A percentile compares a stretch with the other conserved stretches of the same genome.
Conservation (phyloP, 2,888 invertebrate species). For the Melieria omissa region DNA sequence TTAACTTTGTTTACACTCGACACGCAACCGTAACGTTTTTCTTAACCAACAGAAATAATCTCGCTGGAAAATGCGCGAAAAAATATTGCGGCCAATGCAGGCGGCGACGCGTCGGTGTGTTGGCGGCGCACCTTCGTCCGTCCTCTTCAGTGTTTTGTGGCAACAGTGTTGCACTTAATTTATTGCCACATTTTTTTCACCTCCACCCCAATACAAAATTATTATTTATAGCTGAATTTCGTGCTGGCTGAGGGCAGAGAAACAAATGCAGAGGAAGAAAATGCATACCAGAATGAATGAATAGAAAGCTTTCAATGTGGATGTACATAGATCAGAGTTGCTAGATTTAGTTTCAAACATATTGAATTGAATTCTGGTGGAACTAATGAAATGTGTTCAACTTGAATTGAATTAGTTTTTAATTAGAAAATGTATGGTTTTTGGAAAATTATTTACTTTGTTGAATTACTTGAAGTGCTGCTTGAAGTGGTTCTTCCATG, state of each 20-base stretch:
- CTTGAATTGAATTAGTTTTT: too few species aligned
- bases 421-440: too few species aligned
- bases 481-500: too few species aligned
- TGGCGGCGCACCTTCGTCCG: neutral
- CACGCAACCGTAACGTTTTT: slow-evolving; percentile 23
- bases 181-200: slow-evolving; percentile 30
- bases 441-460: too few species aligned
- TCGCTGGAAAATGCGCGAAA: neutral
- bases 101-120: neutral
- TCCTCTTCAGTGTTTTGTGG: slow-evolving; percentile 12
- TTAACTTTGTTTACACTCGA: slow-evolving; percentile 28
- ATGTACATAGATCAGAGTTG: neutral
- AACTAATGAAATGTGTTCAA: too few species aligned
- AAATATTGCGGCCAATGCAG: slow-evolving; percentile 4
- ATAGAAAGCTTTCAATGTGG: neutral
- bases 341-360: too few species aligned
- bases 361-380: too few species aligned
- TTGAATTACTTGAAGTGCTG: too few species aligned
- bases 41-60: slow-evolving; percentile 18
- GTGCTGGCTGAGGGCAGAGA: slow-evolving; percentile 27
- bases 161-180: slow-evolving; percentile 24
- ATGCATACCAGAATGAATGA: too few species aligned
- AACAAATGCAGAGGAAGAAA: slow-evolving; percentile 1
- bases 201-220: slow-evolving; percentile 26
- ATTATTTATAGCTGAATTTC: slow-evolving; percentile 29